These are phyloP conservation scores for Alligator mississippiensis DNA, from an alignment of 2,113 vertebrate species.

Conservation along the genomic window DNA sequence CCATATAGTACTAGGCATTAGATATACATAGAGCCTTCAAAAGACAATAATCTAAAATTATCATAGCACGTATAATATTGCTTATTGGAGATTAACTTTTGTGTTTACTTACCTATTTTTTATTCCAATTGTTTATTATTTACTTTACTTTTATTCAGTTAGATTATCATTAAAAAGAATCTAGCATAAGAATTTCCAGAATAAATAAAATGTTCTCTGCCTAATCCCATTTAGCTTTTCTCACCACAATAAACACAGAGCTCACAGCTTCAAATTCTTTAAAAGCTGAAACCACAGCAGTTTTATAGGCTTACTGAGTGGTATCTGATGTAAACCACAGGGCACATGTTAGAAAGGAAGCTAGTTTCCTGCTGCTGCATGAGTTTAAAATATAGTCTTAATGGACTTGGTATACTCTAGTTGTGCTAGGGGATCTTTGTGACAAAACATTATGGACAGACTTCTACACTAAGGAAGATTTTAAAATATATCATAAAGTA, in stretches of 20 bases:
- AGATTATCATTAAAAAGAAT: slow-evolving; percentile 10
- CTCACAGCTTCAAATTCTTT: slow-evolving; percentile 10
- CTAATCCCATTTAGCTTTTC: neutral
- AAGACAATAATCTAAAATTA: neutral
- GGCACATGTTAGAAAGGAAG: neutral
- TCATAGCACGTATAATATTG: neutral
- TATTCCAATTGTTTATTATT: slow-evolving; percentile 1
- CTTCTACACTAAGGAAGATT: neutral
- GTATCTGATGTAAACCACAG: neutral
- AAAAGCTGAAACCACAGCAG: neutral
- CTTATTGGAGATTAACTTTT: neutral
- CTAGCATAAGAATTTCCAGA: neutral
- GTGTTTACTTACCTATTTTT: neutral
- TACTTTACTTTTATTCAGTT: neutral
- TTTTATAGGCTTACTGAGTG: neutral
- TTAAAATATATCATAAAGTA: neutral
- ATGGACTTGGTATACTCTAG: neutral
- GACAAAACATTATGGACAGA: neutral
- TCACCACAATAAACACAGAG: neutral
- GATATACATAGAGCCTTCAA: neutral
- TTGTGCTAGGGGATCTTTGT: neutral
- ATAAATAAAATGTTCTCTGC: neutral
- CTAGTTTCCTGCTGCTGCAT: neutral
- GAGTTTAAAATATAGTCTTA: neutral
- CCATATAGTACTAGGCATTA: neutral